phyloP scores from a whole-genome alignment of 2,888 invertebrate genomes.

The Agrenia bidenticulata region DNA sequence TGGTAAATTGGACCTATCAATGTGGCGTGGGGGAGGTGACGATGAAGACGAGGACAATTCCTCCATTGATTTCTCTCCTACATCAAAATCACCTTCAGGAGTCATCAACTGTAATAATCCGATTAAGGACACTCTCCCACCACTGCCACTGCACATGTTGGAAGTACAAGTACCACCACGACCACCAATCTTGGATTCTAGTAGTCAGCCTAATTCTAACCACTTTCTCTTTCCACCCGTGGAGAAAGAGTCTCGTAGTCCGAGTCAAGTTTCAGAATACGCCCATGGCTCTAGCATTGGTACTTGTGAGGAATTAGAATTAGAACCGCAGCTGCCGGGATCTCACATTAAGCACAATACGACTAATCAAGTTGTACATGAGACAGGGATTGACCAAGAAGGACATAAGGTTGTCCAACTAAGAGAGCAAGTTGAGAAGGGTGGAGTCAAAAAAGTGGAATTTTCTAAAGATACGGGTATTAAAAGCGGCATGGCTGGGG shows the following conservation, averaged over 20 bases:
- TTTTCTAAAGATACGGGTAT: not conserved
- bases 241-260: not conserved
- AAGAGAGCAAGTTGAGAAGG: not conserved
- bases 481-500: not conserved
- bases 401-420: not conserved
- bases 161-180: not conserved
- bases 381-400: not conserved
- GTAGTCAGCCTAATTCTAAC: not conserved
- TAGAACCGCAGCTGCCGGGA: no score
- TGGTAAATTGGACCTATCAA: constrained; percentile 19
- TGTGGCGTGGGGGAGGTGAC: constrained; percentile 10
- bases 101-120: not conserved
- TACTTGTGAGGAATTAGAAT: no score
- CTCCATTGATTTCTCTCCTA: constrained; percentile 15
- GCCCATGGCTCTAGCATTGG: no score
- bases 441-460: constrained; percentile 17
- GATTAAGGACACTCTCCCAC: not conserved
- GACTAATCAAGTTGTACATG: not conserved
- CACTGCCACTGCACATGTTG: not conserved
- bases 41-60: constrained; percentile 14
- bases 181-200: not conserved
- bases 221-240: not conserved
- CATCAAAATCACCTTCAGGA: not conserved
- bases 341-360: no score
- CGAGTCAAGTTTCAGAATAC: no score